These are phyloP conservation scores for Mystacornis crossleyi DNA, from an alignment of 2,113 vertebrate genomes.

Conservation along the genomic window DNA sequence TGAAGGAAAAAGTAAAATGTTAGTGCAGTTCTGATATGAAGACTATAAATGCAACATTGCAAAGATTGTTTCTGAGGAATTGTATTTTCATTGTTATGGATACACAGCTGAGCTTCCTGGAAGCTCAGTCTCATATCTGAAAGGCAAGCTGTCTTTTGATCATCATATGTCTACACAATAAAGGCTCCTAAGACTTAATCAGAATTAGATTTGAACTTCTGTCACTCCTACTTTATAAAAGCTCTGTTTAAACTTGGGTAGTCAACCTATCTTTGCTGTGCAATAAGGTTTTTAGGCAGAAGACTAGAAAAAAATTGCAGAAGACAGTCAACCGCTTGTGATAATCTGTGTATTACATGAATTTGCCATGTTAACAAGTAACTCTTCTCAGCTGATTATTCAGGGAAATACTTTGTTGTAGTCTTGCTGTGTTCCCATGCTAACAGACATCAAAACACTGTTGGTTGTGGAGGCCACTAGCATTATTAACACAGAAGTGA, in stretches of 20 bases:
- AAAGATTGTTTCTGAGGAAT: background rate
- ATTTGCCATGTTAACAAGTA: background rate
- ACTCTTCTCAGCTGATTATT: background rate
- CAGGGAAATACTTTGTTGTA: background rate
- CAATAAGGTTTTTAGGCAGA: background rate
- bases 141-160: background rate
- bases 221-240: background rate
- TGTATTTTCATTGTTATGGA: background rate
- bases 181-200: background rate
- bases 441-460: background rate
- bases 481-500: background rate
- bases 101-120: background rate
- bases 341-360: background rate
- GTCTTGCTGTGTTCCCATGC: background rate
- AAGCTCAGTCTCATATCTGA: background rate
- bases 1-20: background rate
- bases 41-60: background rate
- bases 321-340: background rate
- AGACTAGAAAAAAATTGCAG: background rate
- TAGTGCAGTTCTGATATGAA: background rate
- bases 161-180: background rate
- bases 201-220: background rate
- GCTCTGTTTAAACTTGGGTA: background rate
- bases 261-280: background rate
- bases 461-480: background rate